Percentiles rank a stretch among this genome's conserved stretches.
Conservation (phyloP, 2,113 vertebrate species). For the Equus quagga region DNA sequence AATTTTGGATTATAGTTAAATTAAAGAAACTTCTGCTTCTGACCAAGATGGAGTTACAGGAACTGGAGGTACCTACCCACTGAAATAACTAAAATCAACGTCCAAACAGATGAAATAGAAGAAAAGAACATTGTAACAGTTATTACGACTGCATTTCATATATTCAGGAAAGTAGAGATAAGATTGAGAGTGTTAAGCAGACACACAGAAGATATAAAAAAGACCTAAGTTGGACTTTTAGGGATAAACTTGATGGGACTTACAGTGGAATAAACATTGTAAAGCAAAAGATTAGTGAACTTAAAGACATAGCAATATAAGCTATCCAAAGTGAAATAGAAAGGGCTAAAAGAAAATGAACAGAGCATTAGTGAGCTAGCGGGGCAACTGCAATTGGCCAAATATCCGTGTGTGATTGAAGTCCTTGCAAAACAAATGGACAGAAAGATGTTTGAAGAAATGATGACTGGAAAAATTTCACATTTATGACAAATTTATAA, state of each 20-base stretch:
- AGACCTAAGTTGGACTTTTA: neutral
- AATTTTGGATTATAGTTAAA: constrained; percentile 20
- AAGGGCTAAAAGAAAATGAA: neutral
- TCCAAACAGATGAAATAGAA: neutral
- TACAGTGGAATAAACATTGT: neutral
- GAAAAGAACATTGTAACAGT: neutral
- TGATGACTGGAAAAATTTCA: constrained; percentile 1
- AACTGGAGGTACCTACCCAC: neutral
- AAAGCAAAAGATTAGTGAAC: neutral
- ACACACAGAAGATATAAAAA: neutral
- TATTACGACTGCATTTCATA: neutral
- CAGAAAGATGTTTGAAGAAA: constrained; percentile 9
- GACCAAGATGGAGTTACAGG: neutral
- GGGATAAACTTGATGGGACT: neutral
- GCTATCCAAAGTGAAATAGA: neutral
- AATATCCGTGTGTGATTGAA: neutral
- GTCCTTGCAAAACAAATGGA: neutral
- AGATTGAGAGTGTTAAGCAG: neutral
- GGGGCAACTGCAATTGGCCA: neutral
- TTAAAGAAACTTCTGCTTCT: constrained; percentile 17
- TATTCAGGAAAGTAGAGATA: neutral
- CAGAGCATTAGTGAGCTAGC: neutral
- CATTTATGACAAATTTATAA: neutral
- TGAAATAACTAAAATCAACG: neutral
- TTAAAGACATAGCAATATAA: neutral